Conservation (phyloP, 2,113 vertebrate species). For the Pavo muticus region DNA sequence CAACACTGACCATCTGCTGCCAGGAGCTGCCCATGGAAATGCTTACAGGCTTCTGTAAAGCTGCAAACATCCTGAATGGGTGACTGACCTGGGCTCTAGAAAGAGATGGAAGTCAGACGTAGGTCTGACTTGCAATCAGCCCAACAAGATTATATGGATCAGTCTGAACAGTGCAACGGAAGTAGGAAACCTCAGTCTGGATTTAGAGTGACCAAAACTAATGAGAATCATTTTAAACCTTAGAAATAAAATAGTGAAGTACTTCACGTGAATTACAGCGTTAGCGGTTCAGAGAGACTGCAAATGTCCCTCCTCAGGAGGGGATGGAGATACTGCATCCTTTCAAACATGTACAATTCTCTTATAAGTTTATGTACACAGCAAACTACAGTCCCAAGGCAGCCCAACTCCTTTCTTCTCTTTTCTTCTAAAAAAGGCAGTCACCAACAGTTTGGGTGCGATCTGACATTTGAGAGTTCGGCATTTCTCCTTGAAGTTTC, state of each 20-base stretch:
- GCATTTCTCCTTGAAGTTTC: conserved; percentile 7
- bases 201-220: not conserved
- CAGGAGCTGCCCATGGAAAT: not conserved
- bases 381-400: not conserved
- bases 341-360: not conserved
- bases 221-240: not conserved
- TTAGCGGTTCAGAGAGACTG: not conserved
- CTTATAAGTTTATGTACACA: not conserved
- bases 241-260: not conserved
- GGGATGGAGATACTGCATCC: not conserved
- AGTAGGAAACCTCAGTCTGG: not conserved
- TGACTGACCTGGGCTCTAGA: not conserved
- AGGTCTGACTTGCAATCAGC: not conserved
- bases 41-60: not conserved
- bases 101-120: not conserved
- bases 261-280: not conserved
- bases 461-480: not conserved
- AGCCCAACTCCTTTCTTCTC: not conserved
- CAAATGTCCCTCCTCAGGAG: not conserved
- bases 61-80: not conserved
- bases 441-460: not conserved
- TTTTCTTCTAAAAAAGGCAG: not conserved
- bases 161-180: not conserved
- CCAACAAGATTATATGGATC: too few relatives aligned
- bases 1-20: not conserved